Evolutionary conservation across 1,140 invertebrate genomes (phyloP).

Genomic region (Solenopsis fugax): DNA sequence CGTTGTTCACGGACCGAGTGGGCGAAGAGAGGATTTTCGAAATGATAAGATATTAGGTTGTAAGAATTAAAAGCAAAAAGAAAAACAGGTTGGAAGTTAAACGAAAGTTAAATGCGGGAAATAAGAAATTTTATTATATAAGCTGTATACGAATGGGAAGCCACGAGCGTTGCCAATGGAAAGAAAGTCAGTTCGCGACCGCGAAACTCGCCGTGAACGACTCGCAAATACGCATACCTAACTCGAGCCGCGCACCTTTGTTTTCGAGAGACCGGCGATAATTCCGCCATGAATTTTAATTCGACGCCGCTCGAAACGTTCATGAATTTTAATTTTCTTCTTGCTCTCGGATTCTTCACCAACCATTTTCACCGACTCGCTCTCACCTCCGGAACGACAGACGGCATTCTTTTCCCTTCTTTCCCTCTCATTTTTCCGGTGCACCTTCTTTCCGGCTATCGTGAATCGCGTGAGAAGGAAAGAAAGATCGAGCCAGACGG

Average conservation of each 20-base stretch:
- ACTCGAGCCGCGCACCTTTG: slow-evolving; percentile 72
- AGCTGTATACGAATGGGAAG: background rate
- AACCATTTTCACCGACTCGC: slow-evolving; percentile 53
- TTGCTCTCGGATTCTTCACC: slow-evolving; percentile 68
- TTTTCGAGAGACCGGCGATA: slow-evolving; percentile 77
- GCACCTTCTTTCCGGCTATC: background rate
- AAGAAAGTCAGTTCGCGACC: slow-evolving; percentile 33
- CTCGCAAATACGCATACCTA: slow-evolving; percentile 66
- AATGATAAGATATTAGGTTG: background rate
- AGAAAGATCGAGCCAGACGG: background rate
- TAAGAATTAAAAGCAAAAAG: background rate
- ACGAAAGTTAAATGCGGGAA: background rate
- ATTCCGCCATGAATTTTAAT: slow-evolving; percentile 81
- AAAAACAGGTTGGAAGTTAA: background rate
- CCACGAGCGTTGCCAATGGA: background rate
- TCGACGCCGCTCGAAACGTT: slow-evolving; percentile 76
- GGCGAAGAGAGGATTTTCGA: background rate
- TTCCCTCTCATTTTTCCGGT: slow-evolving; percentile 1
- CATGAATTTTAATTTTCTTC: slow-evolving; percentile 81
- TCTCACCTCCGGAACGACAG: slow-evolving; percentile 4
- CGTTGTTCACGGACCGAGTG: slow-evolving; percentile 14
- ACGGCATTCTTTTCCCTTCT: background rate
- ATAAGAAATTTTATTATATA: slow-evolving; percentile 3
- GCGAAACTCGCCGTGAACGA: slow-evolving; percentile 65
- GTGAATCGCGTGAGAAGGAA: slow-evolving; percentile 16